phyloP scores from a whole-genome alignment of 2,888 invertebrate species.

The Cheilosia scutellata region DNA sequence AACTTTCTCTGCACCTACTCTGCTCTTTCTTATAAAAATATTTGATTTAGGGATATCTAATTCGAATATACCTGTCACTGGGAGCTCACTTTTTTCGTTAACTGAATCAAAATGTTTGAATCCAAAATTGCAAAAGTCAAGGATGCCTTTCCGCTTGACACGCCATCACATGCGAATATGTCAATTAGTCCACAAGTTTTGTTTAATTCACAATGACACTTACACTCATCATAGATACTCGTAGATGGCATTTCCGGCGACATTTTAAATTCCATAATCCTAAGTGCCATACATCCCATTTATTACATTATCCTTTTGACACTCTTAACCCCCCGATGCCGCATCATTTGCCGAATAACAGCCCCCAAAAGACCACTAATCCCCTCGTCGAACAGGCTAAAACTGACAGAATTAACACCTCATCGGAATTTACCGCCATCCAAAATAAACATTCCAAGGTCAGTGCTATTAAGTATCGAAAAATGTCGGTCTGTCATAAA shows the following conservation, averaged over 20 bases:
- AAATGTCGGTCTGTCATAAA: slow-evolving; percentile 74
- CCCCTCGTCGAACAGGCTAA: slow-evolving; percentile 51
- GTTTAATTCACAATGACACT: no score
- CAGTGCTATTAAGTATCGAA: slow-evolving; percentile 68
- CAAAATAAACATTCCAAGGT: slow-evolving; percentile 65
- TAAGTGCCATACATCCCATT: background rate
- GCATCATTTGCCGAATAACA: background rate
- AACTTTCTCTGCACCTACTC: no score
- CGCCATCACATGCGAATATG: no score
- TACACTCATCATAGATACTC: no score
- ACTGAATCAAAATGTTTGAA: no score
- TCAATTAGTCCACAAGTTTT: no score
- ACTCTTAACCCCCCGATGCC: background rate
- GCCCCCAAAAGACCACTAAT: slow-evolving; percentile 19
- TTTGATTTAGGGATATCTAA: no score
- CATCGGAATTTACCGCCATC: slow-evolving; percentile 62
- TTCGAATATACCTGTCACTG: no score
- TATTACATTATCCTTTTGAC: background rate
- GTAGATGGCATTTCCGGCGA: slow-evolving; percentile 1
- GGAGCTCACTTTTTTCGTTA: no score
- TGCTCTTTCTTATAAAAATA: no score
- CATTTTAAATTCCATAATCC: background rate
- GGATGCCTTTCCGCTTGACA: no score
- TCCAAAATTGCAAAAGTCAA: no score
- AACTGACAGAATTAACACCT: slow-evolving; percentile 72